Conservation (phyloP, 2,113 vertebrate species). For the Stegostoma tigrinum region DNA sequence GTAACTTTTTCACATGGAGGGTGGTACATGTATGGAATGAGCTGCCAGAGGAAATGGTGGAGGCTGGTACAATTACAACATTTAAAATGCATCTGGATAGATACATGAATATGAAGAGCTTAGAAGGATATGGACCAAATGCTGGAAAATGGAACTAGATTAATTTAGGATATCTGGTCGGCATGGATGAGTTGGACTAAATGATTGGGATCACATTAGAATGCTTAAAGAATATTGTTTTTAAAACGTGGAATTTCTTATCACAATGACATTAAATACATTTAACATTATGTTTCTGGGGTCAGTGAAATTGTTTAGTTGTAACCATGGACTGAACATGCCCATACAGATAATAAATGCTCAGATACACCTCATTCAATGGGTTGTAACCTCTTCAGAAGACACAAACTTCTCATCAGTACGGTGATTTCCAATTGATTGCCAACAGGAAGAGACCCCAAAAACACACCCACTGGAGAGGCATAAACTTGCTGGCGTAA, state of each 20-base stretch:
- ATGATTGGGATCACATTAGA: neutral
- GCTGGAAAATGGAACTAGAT: no score
- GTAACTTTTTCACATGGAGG: no score
- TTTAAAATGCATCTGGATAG: no score
- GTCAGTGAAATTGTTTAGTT: neutral
- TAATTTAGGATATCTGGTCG: no score
- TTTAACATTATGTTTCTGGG: neutral
- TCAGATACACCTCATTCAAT: neutral
- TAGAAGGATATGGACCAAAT: no score
- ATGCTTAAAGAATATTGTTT: neutral
- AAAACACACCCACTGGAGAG: neutral
- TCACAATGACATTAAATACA: neutral
- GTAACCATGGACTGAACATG: neutral
- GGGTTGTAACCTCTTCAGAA: neutral
- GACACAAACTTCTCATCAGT: neutral
- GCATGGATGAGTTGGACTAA: no score
- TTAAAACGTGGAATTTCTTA: neutral
- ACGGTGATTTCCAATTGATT: neutral
- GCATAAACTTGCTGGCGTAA: neutral
- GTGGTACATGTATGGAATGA: no score
- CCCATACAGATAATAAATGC: no score
- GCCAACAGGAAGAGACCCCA: neutral
- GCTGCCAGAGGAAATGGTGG: no score
- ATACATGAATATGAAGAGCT: no score
- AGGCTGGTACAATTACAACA: no score